phyloP scores from a whole-genome alignment of 2,888 invertebrate species.

The Aradus depressus region DNA sequence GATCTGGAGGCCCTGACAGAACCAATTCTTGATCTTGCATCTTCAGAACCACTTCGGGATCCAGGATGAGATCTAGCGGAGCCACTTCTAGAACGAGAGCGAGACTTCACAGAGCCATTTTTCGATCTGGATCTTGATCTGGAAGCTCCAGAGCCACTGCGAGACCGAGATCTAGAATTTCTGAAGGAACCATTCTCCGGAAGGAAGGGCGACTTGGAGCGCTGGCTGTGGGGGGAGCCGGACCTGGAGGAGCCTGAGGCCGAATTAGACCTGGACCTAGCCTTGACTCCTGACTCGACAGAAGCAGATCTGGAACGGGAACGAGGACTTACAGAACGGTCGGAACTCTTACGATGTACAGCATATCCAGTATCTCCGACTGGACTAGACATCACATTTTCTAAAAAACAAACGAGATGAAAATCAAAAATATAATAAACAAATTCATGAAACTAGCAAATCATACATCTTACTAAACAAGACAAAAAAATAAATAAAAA shows the following conservation, averaged over 20 bases:
- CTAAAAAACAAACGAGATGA: slow-evolving; percentile 1
- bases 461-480: too few relatives aligned
- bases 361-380: neutral
- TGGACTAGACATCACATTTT: slow-evolving; percentile 5
- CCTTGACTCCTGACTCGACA: slow-evolving; percentile 28
- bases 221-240: slow-evolving; percentile 28
- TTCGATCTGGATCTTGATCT: slow-evolving; percentile 33
- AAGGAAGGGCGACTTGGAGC: slow-evolving; percentile 30
- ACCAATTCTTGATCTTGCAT: slow-evolving; percentile 8
- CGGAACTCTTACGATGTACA: neutral
- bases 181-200: slow-evolving; percentile 32
- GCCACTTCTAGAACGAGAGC: slow-evolving; percentile 33
- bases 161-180: slow-evolving; percentile 31
- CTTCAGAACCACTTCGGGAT: slow-evolving; percentile 33
- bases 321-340: neutral
- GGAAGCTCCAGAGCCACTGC: slow-evolving; percentile 33
- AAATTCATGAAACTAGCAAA: too few relatives aligned
- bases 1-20: slow-evolving; percentile 25
- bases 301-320: slow-evolving; percentile 28
- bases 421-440: neutral
- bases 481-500: too few relatives aligned
- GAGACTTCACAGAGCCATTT: slow-evolving; percentile 28
- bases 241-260: slow-evolving; percentile 27
- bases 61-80: slow-evolving; percentile 30
- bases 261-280: slow-evolving; percentile 31